These are phyloP conservation scores for Drosophila fulvimacula DNA, from an alignment of 2,888 invertebrate species.

Conservation along the genomic window DNA sequence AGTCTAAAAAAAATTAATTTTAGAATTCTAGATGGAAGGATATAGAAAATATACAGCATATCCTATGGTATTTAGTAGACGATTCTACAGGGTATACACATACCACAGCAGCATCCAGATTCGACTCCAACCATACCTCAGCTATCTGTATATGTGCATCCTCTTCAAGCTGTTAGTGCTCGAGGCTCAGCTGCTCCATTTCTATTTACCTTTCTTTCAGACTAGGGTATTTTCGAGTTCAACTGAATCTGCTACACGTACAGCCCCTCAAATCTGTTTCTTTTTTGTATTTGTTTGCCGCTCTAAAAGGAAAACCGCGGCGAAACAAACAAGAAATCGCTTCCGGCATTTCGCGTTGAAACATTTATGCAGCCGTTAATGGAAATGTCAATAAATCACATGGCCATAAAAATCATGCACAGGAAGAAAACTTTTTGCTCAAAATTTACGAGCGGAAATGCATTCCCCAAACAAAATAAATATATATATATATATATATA, in stretches of 20 bases:
- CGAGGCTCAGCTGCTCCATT: neutral
- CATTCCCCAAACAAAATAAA: slow-evolving; percentile 15
- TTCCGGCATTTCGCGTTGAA: slow-evolving; percentile 78
- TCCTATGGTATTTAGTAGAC: no score
- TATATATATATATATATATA: neutral
- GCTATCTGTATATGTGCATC: neutral
- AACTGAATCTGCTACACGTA: no score
- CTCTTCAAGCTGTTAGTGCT: neutral
- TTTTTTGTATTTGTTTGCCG: slow-evolving; percentile 20
- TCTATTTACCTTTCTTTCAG: neutral
- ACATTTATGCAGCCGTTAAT: slow-evolving; percentile 79
- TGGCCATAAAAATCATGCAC: slow-evolving; percentile 66
- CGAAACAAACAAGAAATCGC: slow-evolving; percentile 74
- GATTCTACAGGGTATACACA: neutral
- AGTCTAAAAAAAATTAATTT: no score
- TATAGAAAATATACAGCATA: no score
- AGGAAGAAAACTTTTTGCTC: slow-evolving; percentile 67
- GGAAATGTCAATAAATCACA: slow-evolving; percentile 80
- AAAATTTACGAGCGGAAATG: slow-evolving; percentile 54
- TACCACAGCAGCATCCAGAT: neutral
- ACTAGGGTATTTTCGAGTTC: neutral
- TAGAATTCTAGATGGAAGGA: no score
- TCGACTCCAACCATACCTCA: neutral
- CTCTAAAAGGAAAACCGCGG: slow-evolving; percentile 28
- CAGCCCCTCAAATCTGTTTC: no score